Evolutionary conservation across 2,797 vertebrate genomes (phyloP).

Genomic region (Pseudochirops corinnae): DNA sequence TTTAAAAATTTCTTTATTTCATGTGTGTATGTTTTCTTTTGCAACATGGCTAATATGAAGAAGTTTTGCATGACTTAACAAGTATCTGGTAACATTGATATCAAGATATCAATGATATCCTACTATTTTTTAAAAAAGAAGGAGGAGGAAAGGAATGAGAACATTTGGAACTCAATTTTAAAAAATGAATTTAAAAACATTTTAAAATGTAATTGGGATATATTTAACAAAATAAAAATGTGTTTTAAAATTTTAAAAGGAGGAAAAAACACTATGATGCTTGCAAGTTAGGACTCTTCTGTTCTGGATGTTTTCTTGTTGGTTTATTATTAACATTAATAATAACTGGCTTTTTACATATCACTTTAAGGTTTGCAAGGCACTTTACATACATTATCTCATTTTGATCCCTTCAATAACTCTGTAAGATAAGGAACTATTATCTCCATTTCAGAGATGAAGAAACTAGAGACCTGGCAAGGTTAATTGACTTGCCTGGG

Average conservation of each 20-base stretch:
- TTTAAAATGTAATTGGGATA: not conserved
- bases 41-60: not conserved
- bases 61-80: not conserved
- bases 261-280: not conserved
- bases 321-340: conserved; percentile 22
- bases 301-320: conserved; percentile 11
- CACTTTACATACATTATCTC: not conserved
- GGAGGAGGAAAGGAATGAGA: not conserved
- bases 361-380: not conserved
- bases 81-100: too few relatives aligned
- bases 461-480: not conserved
- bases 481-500: not conserved
- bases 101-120: too few relatives aligned
- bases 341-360: not conserved
- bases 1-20: not conserved
- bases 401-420: not conserved
- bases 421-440: not conserved
- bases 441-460: not conserved
- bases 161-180: not conserved
- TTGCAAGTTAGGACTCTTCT: conserved; percentile 46
- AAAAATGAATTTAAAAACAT: not conserved
- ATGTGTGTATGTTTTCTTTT: not conserved
- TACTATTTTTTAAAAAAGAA: not conserved
- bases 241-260: not conserved
- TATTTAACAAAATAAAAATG: not conserved